Evolutionary conservation across 2,888 invertebrate species (phyloP), one percentile per base, ranked within the genome.

Genomic region (Theretra japonica): DNA sequence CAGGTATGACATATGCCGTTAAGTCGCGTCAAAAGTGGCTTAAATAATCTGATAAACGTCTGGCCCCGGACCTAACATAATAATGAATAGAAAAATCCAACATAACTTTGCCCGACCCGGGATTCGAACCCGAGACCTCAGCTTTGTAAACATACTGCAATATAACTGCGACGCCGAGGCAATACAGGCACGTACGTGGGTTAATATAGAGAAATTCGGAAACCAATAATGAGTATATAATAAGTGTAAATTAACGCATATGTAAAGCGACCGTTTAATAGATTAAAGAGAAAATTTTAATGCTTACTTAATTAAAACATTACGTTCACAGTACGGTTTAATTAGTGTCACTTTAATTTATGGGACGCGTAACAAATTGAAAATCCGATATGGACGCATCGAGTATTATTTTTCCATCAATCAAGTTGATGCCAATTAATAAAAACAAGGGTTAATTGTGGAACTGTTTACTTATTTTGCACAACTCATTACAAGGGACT

Each of bases 331-430:
- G 15, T 48, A 65, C 41, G 48, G 6, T 41, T 62, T 65, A 48
- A 65, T 65, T 65, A 65, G 65, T 23, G 65, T 65, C 65, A 65
- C 23, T 48, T 60, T 30, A 33, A 33, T 48, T 41, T 65, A 41
- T 48, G 6, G 62, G 41, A 65, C 48, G 48, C 23, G 65, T 23
- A 48, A 65, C 65, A 48, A 65, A 70, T 62, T 70, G 59, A 57
- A 41, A 25, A 48, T 60, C 53, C 60, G 21, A 65, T 65, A 41
- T 21, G 41, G 21, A 48, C 30, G 21, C 7, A 48, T 17, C 75
- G 74, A 75, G 79, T 79, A 74, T 71, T 77, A 78, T 78, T 65
- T 48, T 7, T 23, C 41, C 17, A 65, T 65, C 65, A 65, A 48
- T 65, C 65, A 65, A 4, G 23, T 48, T 48, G 41, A 15, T 65